phyloP scores from a whole-genome alignment of 2,888 invertebrate genomes.

The Trissolcus brochymenae region DNA sequence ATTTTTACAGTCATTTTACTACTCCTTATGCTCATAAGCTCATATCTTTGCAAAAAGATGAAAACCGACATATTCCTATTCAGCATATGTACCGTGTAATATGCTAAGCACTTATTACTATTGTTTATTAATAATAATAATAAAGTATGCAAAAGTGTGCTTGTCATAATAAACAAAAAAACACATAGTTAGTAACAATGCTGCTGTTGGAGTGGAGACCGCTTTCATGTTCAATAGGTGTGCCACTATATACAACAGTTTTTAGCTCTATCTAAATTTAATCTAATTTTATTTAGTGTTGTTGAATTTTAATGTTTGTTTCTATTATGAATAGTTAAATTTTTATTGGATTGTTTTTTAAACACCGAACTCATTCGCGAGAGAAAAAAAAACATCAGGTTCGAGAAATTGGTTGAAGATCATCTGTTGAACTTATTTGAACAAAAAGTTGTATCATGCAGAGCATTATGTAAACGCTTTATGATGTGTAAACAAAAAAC shows the following conservation, averaged over 20 bases:
- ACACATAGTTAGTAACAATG: slow-evolving; percentile 42
- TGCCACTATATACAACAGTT: slow-evolving; percentile 9
- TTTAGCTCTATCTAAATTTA: slow-evolving; percentile 14
- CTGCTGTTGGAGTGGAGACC: slow-evolving; percentile 33
- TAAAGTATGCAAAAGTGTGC: slow-evolving; percentile 53
- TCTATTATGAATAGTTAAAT: neutral
- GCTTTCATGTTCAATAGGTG: slow-evolving; percentile 35
- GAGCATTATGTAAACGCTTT: slow-evolving; percentile 32
- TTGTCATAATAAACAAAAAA: slow-evolving; percentile 51
- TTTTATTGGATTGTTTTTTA: neutral
- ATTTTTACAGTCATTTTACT: slow-evolving; percentile 52
- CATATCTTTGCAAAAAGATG: slow-evolving; percentile 49
- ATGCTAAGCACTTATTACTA: slow-evolving; percentile 54
- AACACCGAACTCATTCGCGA: neutral
- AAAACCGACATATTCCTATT: slow-evolving; percentile 53
- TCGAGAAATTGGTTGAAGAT: too few relatives aligned
- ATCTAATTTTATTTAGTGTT: slow-evolving; percentile 10
- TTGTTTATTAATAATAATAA: slow-evolving; percentile 47
- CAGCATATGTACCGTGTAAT: slow-evolving; percentile 49
- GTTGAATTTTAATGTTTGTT: slow-evolving; percentile 1
- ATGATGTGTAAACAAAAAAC: slow-evolving; percentile 19
- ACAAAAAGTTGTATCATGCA: slow-evolving; percentile 16
- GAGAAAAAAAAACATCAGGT: neutral
- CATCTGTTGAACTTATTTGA: slow-evolving; percentile 5
- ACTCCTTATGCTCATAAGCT: slow-evolving; percentile 53